A percentile compares a stretch with the other conserved stretches of the same genome.
These are phyloP conservation scores for Muntiacus muntjak DNA, from an alignment of 2,113 vertebrate genomes.

Conservation along the genomic window DNA sequence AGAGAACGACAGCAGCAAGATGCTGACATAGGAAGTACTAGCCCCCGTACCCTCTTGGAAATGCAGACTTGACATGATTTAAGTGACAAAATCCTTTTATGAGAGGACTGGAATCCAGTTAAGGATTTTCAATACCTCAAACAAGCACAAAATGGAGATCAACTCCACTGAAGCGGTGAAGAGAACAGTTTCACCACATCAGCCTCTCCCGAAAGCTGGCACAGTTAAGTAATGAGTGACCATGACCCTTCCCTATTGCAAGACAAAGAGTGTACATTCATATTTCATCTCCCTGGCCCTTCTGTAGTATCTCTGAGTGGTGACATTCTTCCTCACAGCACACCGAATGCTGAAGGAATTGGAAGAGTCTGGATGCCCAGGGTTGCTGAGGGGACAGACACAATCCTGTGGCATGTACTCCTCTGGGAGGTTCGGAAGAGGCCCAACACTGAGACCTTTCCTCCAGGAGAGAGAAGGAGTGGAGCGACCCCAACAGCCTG, in stretches of 20 bases:
- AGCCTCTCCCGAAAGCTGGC: background rate
- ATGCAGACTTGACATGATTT: background rate
- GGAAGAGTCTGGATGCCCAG: too few species aligned
- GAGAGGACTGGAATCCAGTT: background rate
- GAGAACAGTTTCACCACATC: background rate
- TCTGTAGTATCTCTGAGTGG: background rate
- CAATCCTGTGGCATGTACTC: background rate
- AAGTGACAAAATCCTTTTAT: background rate
- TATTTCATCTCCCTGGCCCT: background rate
- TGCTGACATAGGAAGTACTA: background rate
- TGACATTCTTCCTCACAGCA: background rate
- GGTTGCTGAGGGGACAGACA: background rate
- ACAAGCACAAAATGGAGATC: background rate
- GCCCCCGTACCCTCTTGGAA: background rate
- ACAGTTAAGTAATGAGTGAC: background rate
- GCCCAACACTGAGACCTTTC: background rate
- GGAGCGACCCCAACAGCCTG: background rate
- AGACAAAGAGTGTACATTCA: background rate
- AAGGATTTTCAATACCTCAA: background rate
- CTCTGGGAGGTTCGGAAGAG: background rate
- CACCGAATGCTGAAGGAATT: background rate
- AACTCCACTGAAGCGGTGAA: background rate
- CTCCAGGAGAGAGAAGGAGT: background rate
- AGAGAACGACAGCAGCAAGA: background rate
- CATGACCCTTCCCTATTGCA: fast-evolving